phyloP scores from a whole-genome alignment of 2,797 vertebrate genomes.

The Heteromormyrus szaboi region DNA sequence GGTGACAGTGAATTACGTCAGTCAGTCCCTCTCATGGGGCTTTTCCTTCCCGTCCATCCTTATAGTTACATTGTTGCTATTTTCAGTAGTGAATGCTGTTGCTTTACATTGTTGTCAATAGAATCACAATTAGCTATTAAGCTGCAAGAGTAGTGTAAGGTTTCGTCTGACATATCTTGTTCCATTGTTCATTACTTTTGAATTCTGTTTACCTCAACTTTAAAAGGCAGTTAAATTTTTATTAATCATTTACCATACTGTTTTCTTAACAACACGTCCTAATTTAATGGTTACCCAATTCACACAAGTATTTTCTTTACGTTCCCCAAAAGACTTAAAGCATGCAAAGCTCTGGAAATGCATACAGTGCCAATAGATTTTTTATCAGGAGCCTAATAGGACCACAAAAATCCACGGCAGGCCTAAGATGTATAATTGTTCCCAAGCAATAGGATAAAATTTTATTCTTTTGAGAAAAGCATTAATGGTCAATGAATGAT shows the following conservation, averaged over 20 bases:
- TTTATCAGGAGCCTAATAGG: neutral
- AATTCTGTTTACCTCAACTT: neutral
- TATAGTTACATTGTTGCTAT: neutral
- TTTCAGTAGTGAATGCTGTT: neutral
- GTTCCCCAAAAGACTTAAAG: neutral
- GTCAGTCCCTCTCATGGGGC: neutral
- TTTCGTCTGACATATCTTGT: neutral
- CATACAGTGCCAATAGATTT: neutral
- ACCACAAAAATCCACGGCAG: neutral
- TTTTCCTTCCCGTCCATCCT: neutral
- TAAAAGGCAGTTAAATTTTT: neutral
- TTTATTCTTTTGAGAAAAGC: neutral
- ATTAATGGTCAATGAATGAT: neutral
- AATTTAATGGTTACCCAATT: neutral
- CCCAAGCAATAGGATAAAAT: neutral
- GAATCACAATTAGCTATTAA: neutral
- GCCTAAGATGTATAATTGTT: neutral
- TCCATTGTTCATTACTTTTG: neutral
- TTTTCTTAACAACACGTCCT: neutral
- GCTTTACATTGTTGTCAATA: neutral
- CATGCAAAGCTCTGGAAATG: neutral
- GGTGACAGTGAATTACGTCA: neutral
- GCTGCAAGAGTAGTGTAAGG: neutral
- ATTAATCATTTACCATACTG: neutral
- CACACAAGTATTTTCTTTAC: neutral